Conservation (phyloP, 2,888 invertebrate species). For the Dermolepida albohirtum region DNA sequence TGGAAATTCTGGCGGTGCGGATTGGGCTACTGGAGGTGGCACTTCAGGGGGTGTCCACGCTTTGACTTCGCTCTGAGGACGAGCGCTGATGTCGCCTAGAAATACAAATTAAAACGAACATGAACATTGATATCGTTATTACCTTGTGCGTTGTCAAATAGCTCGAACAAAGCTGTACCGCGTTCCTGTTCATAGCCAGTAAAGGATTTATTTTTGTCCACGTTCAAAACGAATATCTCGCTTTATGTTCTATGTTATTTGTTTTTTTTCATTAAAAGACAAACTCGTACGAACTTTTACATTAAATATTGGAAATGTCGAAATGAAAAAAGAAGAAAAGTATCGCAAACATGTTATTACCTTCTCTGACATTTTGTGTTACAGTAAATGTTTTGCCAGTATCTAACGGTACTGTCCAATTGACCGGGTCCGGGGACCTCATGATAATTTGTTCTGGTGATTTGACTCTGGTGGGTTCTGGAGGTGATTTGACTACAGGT, state of each 20-base stretch:
- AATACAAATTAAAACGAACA: constrained; percentile 47
- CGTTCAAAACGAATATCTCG: too few relatives aligned
- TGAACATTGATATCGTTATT: too few relatives aligned
- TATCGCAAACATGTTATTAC: constrained; percentile 60
- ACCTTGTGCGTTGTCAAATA: too few relatives aligned
- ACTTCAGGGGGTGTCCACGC: constrained; percentile 76
- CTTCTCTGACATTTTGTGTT: constrained; percentile 89
- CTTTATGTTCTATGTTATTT: too few relatives aligned
- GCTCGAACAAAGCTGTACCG: too few relatives aligned
- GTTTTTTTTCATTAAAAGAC: too few relatives aligned
- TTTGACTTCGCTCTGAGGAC: constrained; percentile 90
- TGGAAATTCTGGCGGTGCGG: constrained; percentile 75
- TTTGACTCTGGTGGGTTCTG: constrained; percentile 92
- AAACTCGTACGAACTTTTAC: too few relatives aligned
- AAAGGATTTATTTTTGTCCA: too few relatives aligned
- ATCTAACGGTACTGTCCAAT: constrained; percentile 94
- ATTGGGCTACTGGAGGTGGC: constrained; percentile 74
- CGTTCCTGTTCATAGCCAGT: too few relatives aligned
- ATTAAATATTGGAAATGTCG: too few relatives aligned
- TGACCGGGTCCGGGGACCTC: constrained; percentile 93
- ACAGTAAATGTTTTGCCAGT: constrained; percentile 94
- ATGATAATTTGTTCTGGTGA: constrained; percentile 93
- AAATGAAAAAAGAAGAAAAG: too few relatives aligned
- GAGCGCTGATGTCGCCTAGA: constrained; percentile 80
- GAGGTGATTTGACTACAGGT: constrained; percentile 90